Base-by-base conservation (phyloP, 2,888 invertebrate genomes). In the Xylota segnis region DNA sequence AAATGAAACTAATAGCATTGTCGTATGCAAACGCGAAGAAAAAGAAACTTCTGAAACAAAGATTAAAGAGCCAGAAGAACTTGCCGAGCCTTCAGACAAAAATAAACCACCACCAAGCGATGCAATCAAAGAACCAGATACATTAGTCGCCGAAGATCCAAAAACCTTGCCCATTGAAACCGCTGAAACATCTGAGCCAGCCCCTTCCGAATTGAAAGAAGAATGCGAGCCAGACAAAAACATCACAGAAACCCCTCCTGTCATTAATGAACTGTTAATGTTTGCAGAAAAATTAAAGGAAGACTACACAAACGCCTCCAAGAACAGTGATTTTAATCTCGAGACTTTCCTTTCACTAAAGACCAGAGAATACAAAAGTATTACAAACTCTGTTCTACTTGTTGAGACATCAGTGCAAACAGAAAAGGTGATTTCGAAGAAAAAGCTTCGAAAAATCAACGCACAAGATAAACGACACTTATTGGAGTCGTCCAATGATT, bases 261-360 rank as follows among this genome's bases (percentile, higher is more conserved):
- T 87, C 4, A 54, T 90, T 4, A 74, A 87, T 4, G 65, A 89
- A 16, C 82, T 90, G 0, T 75, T 81, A 6, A 68, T 84, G 50
- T 90, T 90, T 65, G 89, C 88, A 0, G 89, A 87, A n/a, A 84
- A 89, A 9, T 87, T 91, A 7, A 88, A 88, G 32, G 86, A 87
- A 50, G 90, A 90, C 54, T 90, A 90, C 63, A 75, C 87, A 23
- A 58, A 45, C 3, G 84, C 88, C 23, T 34, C 83, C 0, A 43
- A 68, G 2, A 72, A 83, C 0, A 87, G 83, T 4, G 89, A 88
- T 43, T 83, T 81, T 5, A 88, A 88, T 37, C 87, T 90, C 2
- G 84, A 88, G 58, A 23, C 58, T 3, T 90, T 89, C 83, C 78
- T 91, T 14, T 45, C 77, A 34, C 68, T 81, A 18, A 88, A 90